Base-by-base conservation (phyloP, 1,140 invertebrate genomes). In the Dendroctonus valens region DNA sequence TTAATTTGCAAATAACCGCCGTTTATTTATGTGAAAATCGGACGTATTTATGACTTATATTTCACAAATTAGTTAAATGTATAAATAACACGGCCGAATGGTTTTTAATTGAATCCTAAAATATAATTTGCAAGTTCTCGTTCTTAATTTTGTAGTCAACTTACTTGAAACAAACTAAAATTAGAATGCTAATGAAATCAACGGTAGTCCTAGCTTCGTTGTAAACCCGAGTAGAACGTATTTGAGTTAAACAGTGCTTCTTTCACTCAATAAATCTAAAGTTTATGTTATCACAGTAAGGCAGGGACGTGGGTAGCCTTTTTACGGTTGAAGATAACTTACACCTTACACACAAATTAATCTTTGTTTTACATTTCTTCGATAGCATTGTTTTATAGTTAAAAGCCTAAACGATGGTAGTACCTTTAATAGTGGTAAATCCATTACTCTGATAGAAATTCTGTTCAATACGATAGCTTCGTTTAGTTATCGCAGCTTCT, bases 351-450 rank as follows among this genome's bases (percentile, higher is more conserved):
- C 54, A 41, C 8, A 65, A 59, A 65, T 65, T 59, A 65, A 65
- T 65, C 64, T 59, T 65, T 59, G 62, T 65, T 65, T 65, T 53
- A 65, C 46, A 42, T 50, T 65, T 51, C 39, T 42, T 15, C 41
- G 64, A 65, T 65, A 65, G 26, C 57, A 65, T 65, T 65, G 64
- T 65, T 65, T 52, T 65, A 41, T 65, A 44, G 54, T 58, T 58
- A 57, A 58, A 58, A 65, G 53, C 42, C 14, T 50, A 41, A 65
- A 9, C 55, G 15, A 51, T 37, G n/a, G 48, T 52, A 14, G 50
- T 26, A 26, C 26, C 26, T 26, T 9, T 46, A 12, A 46, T 9
- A 46, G 9, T 46, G 12, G 12, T 3, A 9, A 46, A 11, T 4
- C 44, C 12, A 9, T 46, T 46, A 46, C 12, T 46, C 12, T 46